phyloP scores from a whole-genome alignment of 2,888 invertebrate genomes.

The Smittia sp. region DNA sequence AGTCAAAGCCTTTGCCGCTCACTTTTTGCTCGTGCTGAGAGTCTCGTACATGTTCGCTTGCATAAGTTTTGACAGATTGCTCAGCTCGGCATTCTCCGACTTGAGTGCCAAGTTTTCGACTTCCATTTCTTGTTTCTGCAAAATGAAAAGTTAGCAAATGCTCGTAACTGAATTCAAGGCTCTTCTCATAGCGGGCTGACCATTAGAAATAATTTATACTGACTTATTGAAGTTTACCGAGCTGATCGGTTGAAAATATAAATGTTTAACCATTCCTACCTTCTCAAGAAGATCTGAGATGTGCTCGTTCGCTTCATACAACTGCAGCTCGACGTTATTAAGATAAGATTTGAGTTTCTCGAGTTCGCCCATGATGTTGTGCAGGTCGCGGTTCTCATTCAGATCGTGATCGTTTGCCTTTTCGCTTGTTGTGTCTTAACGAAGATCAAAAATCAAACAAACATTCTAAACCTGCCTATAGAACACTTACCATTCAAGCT shows the following conservation, averaged over 20 bases:
- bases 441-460: background rate
- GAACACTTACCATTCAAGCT: slow-evolving; percentile 28
- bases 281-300: slow-evolving; percentile 52
- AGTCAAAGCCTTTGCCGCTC: slow-evolving; percentile 42
- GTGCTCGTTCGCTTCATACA: slow-evolving; percentile 54
- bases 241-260: background rate
- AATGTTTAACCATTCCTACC: slow-evolving; percentile 46
- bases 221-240: too few species aligned
- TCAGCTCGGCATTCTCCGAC: slow-evolving; percentile 51
- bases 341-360: slow-evolving; percentile 49
- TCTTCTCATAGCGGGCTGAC: too few species aligned
- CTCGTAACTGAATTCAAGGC: background rate
- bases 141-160: background rate
- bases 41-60: slow-evolving; percentile 54
- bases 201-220: slow-evolving; percentile 7
- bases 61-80: slow-evolving; percentile 51
- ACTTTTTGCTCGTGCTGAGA: slow-evolving; percentile 53
- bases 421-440: too few species aligned
- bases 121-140: slow-evolving; percentile 52
- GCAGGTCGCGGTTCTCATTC: background rate
- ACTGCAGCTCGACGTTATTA: slow-evolving; percentile 50
- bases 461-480: background rate
- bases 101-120: slow-evolving; percentile 52
- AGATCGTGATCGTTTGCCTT: background rate
- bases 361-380: slow-evolving; percentile 50